These are phyloP conservation scores for Chelonus insularis DNA, from an alignment of 1,140 invertebrate species.

Conservation along the genomic window DNA sequence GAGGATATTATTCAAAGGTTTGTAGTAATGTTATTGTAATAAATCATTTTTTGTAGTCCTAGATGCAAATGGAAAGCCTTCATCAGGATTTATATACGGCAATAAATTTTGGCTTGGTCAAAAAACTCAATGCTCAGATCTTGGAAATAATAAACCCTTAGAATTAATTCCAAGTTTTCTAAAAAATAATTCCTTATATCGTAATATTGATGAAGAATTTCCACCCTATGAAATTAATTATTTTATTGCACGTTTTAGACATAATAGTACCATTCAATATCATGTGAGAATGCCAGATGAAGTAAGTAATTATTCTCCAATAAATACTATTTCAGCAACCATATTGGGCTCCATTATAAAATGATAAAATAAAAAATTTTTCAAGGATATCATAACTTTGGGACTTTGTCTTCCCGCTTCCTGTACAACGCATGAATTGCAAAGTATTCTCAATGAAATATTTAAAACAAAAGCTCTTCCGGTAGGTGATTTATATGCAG, in stretches of 20 bases:
- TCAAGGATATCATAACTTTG: conserved; percentile 46
- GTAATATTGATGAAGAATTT: conserved; percentile 44
- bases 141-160: conserved; percentile 37
- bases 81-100: conserved; percentile 54
- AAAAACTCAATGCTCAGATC: conserved; percentile 49
- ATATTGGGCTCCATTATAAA: too few relatives aligned
- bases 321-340: too few relatives aligned
- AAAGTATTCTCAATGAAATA: conserved; percentile 36
- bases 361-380: conserved; percentile 25
- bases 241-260: conserved; percentile 47
- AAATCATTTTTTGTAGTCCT: too few relatives aligned
- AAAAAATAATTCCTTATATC: conserved; percentile 43
- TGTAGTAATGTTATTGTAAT: too few relatives aligned
- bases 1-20: too few relatives aligned
- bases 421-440: conserved; percentile 40
- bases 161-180: conserved; percentile 31
- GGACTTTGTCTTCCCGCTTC: conserved; percentile 53
- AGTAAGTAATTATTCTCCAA: conserved; percentile 37
- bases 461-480: conserved; percentile 40
- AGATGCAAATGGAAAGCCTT: conserved; percentile 58
- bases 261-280: conserved; percentile 56
- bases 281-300: conserved; percentile 49
- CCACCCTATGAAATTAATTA: conserved; percentile 54
- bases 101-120: conserved; percentile 61
- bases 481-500: conserved; percentile 39